Conservation (phyloP, 1,140 invertebrate species). For the Hesperophylax magnus region DNA sequence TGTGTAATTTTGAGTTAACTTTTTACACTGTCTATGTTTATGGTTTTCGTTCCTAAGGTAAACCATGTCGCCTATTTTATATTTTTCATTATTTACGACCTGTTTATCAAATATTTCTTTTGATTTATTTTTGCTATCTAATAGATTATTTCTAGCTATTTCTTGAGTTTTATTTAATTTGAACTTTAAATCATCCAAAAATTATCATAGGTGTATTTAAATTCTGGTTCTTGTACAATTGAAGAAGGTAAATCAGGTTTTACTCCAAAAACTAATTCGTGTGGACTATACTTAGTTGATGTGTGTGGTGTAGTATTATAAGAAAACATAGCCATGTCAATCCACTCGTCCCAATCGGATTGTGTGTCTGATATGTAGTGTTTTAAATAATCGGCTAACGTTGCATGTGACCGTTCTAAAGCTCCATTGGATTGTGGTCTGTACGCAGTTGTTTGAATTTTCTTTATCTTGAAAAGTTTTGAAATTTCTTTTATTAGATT, state of each 20-base stretch:
- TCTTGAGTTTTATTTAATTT: neutral
- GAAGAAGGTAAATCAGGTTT: slow-evolving; percentile 55
- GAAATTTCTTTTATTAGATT: slow-evolving; percentile 35
- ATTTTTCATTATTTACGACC: neutral
- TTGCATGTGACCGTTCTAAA: neutral
- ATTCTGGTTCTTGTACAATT: neutral
- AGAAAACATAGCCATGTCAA: slow-evolving; percentile 9
- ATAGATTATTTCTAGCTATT: neutral
- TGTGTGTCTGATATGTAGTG: slow-evolving; percentile 43
- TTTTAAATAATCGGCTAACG: neutral
- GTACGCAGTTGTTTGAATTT: neutral
- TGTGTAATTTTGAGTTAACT: neutral
- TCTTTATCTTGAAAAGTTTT: slow-evolving; percentile 55
- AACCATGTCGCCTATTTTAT: neutral
- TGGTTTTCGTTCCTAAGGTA: neutral
- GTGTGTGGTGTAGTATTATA: slow-evolving; percentile 44
- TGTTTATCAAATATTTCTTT: neutral
- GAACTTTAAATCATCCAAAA: neutral
- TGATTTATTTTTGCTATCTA: neutral
- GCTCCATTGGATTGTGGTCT: neutral
- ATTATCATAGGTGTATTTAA: neutral
- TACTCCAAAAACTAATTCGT: slow-evolving; percentile 60
- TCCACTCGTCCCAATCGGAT: slow-evolving; percentile 31
- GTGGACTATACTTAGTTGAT: slow-evolving; percentile 59
- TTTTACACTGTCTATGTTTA: neutral